Conservation (phyloP, 2,888 invertebrate genomes). For the Troides aeacus region DNA sequence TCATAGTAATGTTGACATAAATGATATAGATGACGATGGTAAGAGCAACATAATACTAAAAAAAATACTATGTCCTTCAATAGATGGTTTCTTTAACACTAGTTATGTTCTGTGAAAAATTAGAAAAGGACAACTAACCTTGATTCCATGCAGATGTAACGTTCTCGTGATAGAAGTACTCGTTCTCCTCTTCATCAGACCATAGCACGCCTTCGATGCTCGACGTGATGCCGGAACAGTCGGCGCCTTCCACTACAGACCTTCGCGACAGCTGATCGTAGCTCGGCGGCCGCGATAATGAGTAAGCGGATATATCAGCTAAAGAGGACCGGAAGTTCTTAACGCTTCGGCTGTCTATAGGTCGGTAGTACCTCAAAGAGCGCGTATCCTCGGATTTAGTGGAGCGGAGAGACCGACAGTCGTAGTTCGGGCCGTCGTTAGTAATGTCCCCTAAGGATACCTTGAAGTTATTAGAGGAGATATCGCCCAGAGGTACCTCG, state of each 20-base stretch:
- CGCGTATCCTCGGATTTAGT: conserved; percentile 64
- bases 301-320: conserved; percentile 56
- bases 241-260: conserved; percentile 66
- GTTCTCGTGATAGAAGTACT: conserved; percentile 76
- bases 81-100: no score
- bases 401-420: conserved; percentile 64
- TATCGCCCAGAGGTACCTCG: conserved; percentile 73
- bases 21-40: no score
- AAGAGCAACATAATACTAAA: no score
- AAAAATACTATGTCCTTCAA: no score
- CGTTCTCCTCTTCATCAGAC: conserved; percentile 78
- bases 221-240: conserved; percentile 66
- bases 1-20: no score
- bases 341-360: conserved; percentile 69
- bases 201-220: conserved; percentile 77
- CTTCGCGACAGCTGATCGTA: conserved; percentile 72
- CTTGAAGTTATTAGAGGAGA: conserved; percentile 71
- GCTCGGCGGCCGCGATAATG: conserved; percentile 66
- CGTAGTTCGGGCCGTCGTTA: conserved; percentile 58
- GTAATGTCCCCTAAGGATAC: conserved; percentile 71
- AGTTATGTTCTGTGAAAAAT: no score
- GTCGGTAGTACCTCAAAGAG: conserved; percentile 60
- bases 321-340: conserved; percentile 72
- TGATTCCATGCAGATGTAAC: conserved; percentile 74
- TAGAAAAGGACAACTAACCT: conserved; percentile 51